Conservation (phyloP, 2,113 vertebrate species). For the Morone chrysops region DNA sequence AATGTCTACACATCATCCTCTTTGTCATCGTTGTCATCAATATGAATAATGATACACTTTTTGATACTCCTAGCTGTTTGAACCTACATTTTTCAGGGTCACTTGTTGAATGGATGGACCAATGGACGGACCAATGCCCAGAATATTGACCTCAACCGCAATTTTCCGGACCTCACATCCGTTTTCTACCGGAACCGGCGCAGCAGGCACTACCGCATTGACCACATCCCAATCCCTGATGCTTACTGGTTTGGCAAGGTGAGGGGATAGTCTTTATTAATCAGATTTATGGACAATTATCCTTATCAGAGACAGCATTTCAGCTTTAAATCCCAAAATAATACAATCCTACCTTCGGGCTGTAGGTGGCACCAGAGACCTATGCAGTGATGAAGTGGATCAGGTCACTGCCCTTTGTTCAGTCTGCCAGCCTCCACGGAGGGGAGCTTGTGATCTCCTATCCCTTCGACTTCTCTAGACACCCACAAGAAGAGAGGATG, state of each 20-base stretch:
- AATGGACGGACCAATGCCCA: conserved; percentile 92
- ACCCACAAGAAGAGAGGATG: conserved; percentile 91
- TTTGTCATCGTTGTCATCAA: background rate
- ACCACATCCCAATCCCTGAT: conserved; percentile 94
- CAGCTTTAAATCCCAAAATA: background rate
- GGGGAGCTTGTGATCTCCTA: conserved; percentile 97
- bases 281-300: background rate
- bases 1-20: conserved; percentile 22
- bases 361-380: conserved; percentile 95
- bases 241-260: conserved; percentile 97
- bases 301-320: background rate
- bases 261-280: conserved; percentile 34
- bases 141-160: conserved; percentile 96
- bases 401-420: conserved; percentile 90
- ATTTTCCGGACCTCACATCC: conserved; percentile 96
- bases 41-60: background rate
- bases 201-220: conserved; percentile 83
- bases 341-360: conserved; percentile 1
- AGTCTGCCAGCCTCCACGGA: conserved; percentile 96
- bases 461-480: conserved; percentile 93
- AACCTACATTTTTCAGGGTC: conserved; percentile 86
- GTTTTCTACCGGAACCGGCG: conserved; percentile 89
- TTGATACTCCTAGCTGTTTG: conserved; percentile 39
- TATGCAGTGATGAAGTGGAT: conserved; percentile 98
- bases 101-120: conserved; percentile 93